Evolutionary conservation across 2,888 invertebrate genomes (phyloP).

Genomic region (Ctena decussata): DNA sequence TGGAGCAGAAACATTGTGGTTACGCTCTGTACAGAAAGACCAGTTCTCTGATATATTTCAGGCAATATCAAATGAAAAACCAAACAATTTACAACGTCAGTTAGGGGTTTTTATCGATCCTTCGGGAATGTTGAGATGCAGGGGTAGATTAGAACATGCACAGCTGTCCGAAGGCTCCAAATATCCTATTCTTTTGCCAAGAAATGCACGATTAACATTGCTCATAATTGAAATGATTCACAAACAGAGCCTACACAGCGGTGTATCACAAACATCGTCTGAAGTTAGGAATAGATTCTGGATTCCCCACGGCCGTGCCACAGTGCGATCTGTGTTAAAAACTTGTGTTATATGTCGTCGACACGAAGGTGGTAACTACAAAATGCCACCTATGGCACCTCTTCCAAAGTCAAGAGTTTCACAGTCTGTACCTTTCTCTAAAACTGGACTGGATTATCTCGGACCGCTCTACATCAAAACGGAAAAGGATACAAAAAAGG

Average conservation of each 20-base stretch:
- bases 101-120: background rate
- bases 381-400: constrained; percentile 28
- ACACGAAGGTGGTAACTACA: background rate
- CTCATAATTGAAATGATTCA: constrained; percentile 44
- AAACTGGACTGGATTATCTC: constrained; percentile 12
- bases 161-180: background rate
- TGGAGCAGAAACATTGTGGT: constrained; percentile 34
- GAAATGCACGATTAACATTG: constrained; percentile 36
- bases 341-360: constrained; percentile 34
- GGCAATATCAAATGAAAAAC: background rate
- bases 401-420: constrained; percentile 16
- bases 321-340: too few relatives aligned
- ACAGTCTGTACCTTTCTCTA: background rate
- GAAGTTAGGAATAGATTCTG: constrained; percentile 18
- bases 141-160: background rate
- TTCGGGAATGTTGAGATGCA: background rate
- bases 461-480: constrained; percentile 13
- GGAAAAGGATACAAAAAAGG: too few relatives aligned
- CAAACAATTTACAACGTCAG: constrained; percentile 10
- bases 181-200: constrained; percentile 26
- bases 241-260: constrained; percentile 38
- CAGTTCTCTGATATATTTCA: background rate
- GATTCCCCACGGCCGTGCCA: constrained; percentile 48
- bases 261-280: constrained; percentile 43
- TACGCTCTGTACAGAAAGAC: constrained; percentile 12